Percentiles rank a stretch among this genome's conserved stretches.
phyloP scores from a whole-genome alignment of 2,888 invertebrate species.

The Synergus umbraculus region DNA sequence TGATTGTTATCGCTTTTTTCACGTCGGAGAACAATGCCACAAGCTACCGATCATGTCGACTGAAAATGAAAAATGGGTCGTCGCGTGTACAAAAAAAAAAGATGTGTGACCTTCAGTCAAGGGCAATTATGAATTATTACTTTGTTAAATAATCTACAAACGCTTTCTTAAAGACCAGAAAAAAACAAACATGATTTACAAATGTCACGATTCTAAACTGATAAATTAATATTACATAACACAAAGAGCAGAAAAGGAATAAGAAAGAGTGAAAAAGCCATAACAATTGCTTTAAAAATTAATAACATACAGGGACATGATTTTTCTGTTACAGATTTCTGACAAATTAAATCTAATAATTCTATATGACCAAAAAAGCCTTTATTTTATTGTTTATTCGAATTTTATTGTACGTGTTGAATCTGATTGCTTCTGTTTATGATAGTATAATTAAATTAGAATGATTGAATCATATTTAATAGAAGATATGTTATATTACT shows the following conservation, averaged over 20 bases:
- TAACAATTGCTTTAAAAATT: neutral
- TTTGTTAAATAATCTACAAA: neutral
- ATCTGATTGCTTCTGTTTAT: neutral
- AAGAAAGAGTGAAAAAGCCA: neutral
- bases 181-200: neutral
- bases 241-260: neutral
- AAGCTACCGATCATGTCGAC: conserved; percentile 30
- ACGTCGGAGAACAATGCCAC: conserved; percentile 28
- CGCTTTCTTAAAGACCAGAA: neutral
- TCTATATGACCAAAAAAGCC: neutral
- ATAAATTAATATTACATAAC: neutral
- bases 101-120: conserved; percentile 32
- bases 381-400: neutral
- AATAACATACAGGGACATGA: neutral
- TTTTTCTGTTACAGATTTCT: neutral
- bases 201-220: neutral
- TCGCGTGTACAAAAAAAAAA: conserved; percentile 34
- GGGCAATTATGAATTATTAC: conserved; percentile 27
- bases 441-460: neutral
- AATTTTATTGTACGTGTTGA: neutral
- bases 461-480: neutral
- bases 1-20: conserved; percentile 38
- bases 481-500: neutral
- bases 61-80: conserved; percentile 34
- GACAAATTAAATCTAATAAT: neutral